Evolutionary conservation across 2,113 vertebrate genomes (phyloP).

Genomic region (Orthochromis malagaraziensis): DNA sequence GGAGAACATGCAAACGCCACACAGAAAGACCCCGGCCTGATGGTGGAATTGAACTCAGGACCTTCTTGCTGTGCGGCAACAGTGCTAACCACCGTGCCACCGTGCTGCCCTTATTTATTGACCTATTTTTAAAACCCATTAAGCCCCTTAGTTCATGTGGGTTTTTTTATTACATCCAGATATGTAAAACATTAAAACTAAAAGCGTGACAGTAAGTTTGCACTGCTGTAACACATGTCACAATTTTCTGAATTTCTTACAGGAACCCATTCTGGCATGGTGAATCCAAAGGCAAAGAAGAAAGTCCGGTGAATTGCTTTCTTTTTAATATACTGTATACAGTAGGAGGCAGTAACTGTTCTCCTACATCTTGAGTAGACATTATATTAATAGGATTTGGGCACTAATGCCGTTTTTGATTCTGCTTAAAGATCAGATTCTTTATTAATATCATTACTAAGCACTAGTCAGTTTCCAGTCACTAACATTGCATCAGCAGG

Average conservation of each 20-base stretch:
- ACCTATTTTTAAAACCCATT: not conserved
- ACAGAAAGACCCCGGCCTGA: no score
- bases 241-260: not conserved
- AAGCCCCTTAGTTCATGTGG: not conserved
- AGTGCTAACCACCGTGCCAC: no score
- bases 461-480: not conserved
- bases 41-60: no score
- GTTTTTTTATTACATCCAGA: not conserved
- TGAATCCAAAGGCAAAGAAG: not conserved
- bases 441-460: not conserved
- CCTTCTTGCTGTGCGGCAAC: no score
- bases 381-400: not conserved
- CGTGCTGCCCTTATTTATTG: no score
- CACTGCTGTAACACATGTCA: not conserved
- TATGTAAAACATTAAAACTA: not conserved
- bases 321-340: not conserved
- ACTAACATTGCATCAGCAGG: not conserved
- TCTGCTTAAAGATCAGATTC: not conserved
- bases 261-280: not conserved
- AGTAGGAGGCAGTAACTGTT: not conserved
- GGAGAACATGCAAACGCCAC: no score
- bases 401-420: fast-evolving
- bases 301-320: not conserved
- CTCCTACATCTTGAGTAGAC: not conserved
- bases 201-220: not conserved